Evolutionary conservation across 1,140 invertebrate genomes (phyloP).

Genomic region (Orius laevigatus): DNA sequence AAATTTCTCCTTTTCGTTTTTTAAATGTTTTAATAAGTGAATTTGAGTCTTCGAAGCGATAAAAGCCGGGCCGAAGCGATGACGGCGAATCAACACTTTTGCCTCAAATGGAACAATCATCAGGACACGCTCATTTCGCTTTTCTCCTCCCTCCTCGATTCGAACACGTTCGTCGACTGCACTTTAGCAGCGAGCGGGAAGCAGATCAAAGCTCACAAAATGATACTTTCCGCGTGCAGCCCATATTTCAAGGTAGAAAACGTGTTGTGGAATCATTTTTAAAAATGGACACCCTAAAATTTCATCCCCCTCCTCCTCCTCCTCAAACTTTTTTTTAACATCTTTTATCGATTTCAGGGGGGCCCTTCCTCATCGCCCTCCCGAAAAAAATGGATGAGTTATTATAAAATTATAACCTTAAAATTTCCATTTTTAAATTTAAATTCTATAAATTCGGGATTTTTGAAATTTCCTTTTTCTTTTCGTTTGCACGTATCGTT

Average conservation of each 20-base stretch:
- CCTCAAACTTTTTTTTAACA: not conserved
- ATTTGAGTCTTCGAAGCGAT: too few relatives aligned
- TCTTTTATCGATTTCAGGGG: too few relatives aligned
- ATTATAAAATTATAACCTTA: too few relatives aligned
- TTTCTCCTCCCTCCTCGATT: constrained; percentile 31
- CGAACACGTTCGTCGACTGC: constrained; percentile 34
- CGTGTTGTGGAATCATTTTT: constrained; percentile 4
- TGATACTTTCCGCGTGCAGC: constrained; percentile 35
- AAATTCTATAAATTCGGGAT: too few relatives aligned
- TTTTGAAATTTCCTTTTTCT: too few relatives aligned
- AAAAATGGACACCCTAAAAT: not conserved
- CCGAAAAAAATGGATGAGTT: too few relatives aligned
- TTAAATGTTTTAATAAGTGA: too few relatives aligned
- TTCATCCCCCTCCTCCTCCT: not conserved
- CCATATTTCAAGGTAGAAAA: constrained; percentile 31
- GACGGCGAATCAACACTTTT: constrained; percentile 32
- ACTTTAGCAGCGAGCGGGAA: constrained; percentile 35
- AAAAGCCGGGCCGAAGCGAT: constrained; percentile 1
- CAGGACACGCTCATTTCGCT: constrained; percentile 33
- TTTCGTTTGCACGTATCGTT: too few relatives aligned
- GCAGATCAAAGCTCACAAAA: constrained; percentile 33
- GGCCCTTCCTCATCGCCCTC: too few relatives aligned
- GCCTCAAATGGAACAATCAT: constrained; percentile 38
- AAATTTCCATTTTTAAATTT: too few relatives aligned
- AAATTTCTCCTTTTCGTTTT: too few relatives aligned